Conservation (phyloP, 30 jellyfish, hydroid and myxozoan genomes). For the Mastigias papua region DNA sequence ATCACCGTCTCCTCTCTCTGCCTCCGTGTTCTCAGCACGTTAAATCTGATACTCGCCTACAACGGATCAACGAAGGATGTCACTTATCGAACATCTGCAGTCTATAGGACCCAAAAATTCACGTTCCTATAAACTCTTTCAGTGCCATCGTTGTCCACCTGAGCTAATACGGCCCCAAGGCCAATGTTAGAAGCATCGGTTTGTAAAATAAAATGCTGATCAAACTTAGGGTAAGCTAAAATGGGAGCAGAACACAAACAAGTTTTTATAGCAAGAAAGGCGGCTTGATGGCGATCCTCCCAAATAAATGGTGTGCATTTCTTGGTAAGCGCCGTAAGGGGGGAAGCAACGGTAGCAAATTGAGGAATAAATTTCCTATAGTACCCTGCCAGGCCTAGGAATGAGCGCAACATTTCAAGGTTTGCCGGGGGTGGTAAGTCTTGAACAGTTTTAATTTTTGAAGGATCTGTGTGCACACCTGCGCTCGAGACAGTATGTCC, state of each 20-base stretch:
- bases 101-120: too few species aligned
- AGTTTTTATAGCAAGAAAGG: background rate
- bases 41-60: too few species aligned
- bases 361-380: background rate
- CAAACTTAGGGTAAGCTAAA: background rate
- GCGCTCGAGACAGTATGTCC: background rate
- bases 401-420: background rate
- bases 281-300: background rate
- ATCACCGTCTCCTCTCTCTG: too few species aligned
- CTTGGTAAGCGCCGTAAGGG: background rate
- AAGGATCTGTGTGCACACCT: background rate
- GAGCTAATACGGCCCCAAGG: background rate
- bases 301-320: background rate
- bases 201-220: background rate
- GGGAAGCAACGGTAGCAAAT: background rate
- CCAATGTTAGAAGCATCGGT: background rate
- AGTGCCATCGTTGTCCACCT: background rate
- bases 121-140: too few species aligned
- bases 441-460: background rate
- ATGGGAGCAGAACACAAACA: background rate
- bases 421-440: background rate
- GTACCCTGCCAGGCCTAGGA: background rate
- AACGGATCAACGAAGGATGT: too few species aligned
- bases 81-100: too few species aligned
- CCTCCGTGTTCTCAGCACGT: too few species aligned